These are phyloP conservation scores for Peromyscus attwateri DNA, from an alignment of 2,797 vertebrate species.

Conservation along the genomic window DNA sequence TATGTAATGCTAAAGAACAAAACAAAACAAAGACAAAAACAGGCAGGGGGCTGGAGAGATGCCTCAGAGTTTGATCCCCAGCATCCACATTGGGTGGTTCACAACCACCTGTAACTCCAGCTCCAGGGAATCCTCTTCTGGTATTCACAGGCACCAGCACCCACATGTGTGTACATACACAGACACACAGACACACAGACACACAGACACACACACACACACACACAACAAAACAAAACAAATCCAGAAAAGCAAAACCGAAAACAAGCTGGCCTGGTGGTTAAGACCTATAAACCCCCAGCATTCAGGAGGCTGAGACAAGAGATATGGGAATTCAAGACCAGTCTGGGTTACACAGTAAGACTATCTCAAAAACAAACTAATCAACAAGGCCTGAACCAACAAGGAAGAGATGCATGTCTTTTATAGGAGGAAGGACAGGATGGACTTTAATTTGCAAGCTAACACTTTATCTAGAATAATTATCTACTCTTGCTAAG, in stretches of 20 bases:
- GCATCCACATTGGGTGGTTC: not conserved
- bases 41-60: not conserved
- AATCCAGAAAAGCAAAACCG: not conserved
- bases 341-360: not conserved
- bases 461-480: slow-evolving; percentile 60
- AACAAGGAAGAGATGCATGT: not conserved
- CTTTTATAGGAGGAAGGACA: not conserved
- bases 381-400: not conserved
- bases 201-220: not conserved
- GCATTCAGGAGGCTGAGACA: not conserved
- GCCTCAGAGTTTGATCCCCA: not conserved
- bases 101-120: not conserved
- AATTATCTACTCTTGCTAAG: slow-evolving; percentile 47
- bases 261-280: not conserved
- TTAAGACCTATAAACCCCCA: not conserved
- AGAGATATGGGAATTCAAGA: not conserved
- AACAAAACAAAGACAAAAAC: not conserved
- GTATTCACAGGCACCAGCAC: not conserved
- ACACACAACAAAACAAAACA: not conserved
- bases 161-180: not conserved
- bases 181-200: not conserved
- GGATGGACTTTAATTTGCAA: slow-evolving; percentile 61
- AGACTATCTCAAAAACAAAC: not conserved
- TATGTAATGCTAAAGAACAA: slow-evolving; percentile 15
- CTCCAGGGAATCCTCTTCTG: not conserved